A percentile compares a stretch with the other conserved stretches of the same genome.
Evolutionary conservation across 2,797 vertebrate species (phyloP).

Genomic region (Acropternis orthonyx): DNA sequence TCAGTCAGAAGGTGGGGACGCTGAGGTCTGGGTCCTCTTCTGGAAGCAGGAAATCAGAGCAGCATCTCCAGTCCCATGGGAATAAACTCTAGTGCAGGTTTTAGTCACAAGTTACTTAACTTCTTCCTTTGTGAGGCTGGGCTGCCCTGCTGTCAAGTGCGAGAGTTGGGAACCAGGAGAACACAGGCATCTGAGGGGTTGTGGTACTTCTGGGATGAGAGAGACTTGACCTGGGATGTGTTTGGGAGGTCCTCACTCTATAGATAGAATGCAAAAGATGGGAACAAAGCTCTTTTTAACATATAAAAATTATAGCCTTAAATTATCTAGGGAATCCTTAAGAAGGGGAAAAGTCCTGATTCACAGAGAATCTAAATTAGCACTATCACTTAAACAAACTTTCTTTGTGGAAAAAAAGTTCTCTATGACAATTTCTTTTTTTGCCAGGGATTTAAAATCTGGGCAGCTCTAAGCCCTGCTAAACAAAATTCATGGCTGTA

Average conservation of each 20-base stretch:
- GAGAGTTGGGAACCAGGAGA: neutral
- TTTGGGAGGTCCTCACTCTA: neutral
- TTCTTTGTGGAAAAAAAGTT: neutral
- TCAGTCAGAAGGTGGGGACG: neutral
- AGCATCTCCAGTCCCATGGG: neutral
- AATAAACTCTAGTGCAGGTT: neutral
- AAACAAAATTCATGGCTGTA: slow-evolving; percentile 48
- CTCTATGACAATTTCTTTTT: neutral
- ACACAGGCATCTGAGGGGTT: neutral
- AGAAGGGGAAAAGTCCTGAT: neutral
- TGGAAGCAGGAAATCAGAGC: rapidly evolving
- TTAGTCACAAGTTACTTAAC: neutral
- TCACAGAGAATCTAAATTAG: neutral
- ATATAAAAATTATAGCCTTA: neutral
- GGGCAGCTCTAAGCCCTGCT: slow-evolving; percentile 22
- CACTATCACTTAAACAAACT: neutral
- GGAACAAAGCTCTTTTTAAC: neutral
- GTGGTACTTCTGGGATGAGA: neutral
- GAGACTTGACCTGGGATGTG: neutral
- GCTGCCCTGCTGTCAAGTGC: neutral
- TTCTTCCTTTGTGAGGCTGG: neutral
- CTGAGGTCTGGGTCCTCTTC: neutral
- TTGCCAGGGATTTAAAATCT: neutral
- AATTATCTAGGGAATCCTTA: neutral
- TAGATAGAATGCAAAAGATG: neutral